A percentile compares a stretch with the other conserved stretches of the same genome.
These are phyloP conservation scores for Batillaria attramentaria DNA, from an alignment of 1,140 invertebrate genomes.

Conservation along the genomic window DNA sequence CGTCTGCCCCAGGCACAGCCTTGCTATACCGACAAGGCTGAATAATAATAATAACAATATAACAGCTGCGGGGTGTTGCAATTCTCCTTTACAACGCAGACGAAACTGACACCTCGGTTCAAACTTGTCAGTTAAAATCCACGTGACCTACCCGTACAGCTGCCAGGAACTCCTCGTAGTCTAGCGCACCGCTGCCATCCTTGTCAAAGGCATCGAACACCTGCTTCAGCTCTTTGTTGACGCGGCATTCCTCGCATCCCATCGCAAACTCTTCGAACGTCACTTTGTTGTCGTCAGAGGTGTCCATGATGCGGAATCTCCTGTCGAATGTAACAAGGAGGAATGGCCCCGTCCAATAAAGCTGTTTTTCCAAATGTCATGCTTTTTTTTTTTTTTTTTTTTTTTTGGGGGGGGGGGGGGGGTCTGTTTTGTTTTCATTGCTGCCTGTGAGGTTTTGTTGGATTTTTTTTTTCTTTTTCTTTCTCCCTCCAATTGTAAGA, in stretches of 20 bases:
- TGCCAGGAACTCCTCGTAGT: constrained; percentile 89
- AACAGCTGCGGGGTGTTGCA: background rate
- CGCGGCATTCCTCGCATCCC: constrained; percentile 84
- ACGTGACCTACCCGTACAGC: constrained; percentile 80
- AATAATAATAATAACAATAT: no score
- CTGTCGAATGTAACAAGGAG: constrained; percentile 73
- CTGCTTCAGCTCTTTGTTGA: constrained; percentile 78
- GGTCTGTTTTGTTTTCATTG: no score
- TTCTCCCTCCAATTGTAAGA: no score
- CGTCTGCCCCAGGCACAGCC: no score
- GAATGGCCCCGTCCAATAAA: no score
- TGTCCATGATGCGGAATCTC: constrained; percentile 91
- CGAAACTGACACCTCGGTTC: background rate
- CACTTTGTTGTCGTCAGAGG: constrained; percentile 88
- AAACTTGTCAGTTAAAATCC: background rate
- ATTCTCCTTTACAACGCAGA: background rate
- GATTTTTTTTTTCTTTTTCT: no score
- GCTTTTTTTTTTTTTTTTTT: background rate
- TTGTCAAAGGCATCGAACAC: constrained; percentile 86
- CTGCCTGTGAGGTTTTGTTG: no score
- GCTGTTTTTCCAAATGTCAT: background rate
- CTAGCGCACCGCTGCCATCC: constrained; percentile 86
- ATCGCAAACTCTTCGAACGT: constrained; percentile 86
- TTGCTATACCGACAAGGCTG: background rate
- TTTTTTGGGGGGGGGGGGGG: background rate